These are phyloP conservation scores for Pseudoatta argentina DNA, from an alignment of 1,140 invertebrate genomes.

Conservation along the genomic window DNA sequence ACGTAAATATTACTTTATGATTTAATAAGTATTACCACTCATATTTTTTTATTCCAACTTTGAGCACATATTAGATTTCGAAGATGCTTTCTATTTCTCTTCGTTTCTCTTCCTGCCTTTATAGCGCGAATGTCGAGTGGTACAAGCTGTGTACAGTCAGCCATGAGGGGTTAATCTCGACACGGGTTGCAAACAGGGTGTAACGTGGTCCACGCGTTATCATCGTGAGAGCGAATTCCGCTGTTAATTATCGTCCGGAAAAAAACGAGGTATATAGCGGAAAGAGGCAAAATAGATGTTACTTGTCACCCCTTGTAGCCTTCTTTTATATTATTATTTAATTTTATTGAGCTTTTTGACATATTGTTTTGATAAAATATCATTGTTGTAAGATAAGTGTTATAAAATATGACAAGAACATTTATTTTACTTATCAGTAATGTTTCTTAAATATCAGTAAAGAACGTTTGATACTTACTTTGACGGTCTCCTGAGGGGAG, in stretches of 20 bases:
- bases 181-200: neutral
- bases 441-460: slow-evolving; percentile 8
- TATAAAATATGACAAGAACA: neutral
- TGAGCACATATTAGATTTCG: neutral
- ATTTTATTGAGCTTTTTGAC: too few relatives aligned
- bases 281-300: slow-evolving; percentile 17
- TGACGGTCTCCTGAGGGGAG: slow-evolving; percentile 81
- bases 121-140: neutral
- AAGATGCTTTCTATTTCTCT: neutral
- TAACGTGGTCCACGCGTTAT: slow-evolving; percentile 26
- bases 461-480: slow-evolving; percentile 71
- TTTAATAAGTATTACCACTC: neutral
- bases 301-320: neutral
- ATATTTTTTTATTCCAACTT: neutral
- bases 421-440: neutral
- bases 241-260: slow-evolving; percentile 43
- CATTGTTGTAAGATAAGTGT: neutral
- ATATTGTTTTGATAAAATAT: neutral
- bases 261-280: neutral
- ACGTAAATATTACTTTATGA: neutral
- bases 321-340: too few relatives aligned
- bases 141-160: slow-evolving; percentile 43
- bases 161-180: slow-evolving; percentile 37
- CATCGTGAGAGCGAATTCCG: slow-evolving; percentile 35
- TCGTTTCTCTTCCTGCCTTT: neutral